phyloP scores from a whole-genome alignment of 2,113 vertebrate genomes.

The Melospiza melodia region DNA sequence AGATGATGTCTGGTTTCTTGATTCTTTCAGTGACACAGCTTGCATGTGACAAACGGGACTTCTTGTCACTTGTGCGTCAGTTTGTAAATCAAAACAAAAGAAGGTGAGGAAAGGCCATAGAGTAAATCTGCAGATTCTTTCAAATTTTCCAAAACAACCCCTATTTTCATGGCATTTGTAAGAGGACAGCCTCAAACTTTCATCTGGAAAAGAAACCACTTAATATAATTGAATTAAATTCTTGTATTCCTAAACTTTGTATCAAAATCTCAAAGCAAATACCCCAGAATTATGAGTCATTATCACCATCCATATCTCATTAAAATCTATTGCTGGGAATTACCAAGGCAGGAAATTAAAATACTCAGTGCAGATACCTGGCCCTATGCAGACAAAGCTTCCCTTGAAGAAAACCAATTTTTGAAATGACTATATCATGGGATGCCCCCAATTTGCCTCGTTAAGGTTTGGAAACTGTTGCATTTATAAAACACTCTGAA shows the following conservation, averaged over 20 bases:
- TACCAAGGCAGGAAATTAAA: slow-evolving; percentile 24
- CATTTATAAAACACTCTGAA: not conserved
- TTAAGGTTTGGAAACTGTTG: not conserved
- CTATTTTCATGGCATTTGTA: not conserved
- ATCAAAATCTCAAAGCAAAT: not conserved
- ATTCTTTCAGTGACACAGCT: not conserved
- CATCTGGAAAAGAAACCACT: not conserved
- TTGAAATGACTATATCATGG: not conserved
- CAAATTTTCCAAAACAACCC: not conserved
- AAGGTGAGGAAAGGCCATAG: not conserved
- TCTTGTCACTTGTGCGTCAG: not conserved
- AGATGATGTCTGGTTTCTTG: not conserved
- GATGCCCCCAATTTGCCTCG: not conserved
- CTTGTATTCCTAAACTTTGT: not conserved
- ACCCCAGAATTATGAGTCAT: not conserved
- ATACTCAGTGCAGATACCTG: not conserved
- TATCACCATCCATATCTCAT: not conserved
- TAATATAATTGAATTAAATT: not conserved
- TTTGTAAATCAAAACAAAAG: not conserved
- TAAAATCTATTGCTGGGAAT: not conserved
- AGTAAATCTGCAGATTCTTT: not conserved
- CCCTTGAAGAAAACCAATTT: not conserved
- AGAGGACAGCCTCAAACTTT: not conserved
- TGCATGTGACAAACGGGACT: not conserved
- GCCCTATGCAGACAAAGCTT: not conserved